Evolutionary conservation across 2,888 invertebrate species (phyloP).

Genomic region (Maniola hyperantus): DNA sequence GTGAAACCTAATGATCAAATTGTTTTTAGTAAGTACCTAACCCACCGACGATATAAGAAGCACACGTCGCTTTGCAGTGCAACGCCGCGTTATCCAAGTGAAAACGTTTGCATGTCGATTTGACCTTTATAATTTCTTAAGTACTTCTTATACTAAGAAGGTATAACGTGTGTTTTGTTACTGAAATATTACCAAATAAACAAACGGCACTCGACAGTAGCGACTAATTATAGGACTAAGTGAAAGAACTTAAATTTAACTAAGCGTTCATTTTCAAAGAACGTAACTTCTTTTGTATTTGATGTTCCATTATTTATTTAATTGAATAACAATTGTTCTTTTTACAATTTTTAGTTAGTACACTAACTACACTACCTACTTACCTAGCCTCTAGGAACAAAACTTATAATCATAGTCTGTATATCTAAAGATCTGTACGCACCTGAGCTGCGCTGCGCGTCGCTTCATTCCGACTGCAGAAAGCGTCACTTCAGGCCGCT

Average conservation of each 20-base stretch:
- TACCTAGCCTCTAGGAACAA: too few species aligned
- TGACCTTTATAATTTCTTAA: neutral
- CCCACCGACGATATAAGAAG: too few species aligned
- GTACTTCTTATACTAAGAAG: neutral
- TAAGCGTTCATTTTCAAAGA: constrained; percentile 17
- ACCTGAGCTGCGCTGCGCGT: too few species aligned
- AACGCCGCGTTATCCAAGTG: neutral
- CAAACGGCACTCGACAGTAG: constrained; percentile 5
- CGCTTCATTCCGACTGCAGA: too few species aligned
- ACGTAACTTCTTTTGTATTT: constrained; percentile 10
- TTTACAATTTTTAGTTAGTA: neutral
- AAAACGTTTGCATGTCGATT: neutral
- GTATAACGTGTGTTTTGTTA: neutral
- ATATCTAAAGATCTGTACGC: too few species aligned
- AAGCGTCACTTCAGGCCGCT: too few species aligned
- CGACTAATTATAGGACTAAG: neutral
- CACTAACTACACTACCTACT: too few species aligned
- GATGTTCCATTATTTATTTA: neutral
- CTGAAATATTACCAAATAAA: neutral
- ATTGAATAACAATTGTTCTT: neutral
- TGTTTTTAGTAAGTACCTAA: too few species aligned
- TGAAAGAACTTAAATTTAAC: constrained; percentile 10
- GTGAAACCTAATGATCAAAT: too few species aligned
- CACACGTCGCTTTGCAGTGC: too few species aligned
- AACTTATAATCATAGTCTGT: too few species aligned